These are phyloP conservation scores for Lagopus leucura DNA, from an alignment of 2,113 vertebrate genomes.

Conservation along the genomic window DNA sequence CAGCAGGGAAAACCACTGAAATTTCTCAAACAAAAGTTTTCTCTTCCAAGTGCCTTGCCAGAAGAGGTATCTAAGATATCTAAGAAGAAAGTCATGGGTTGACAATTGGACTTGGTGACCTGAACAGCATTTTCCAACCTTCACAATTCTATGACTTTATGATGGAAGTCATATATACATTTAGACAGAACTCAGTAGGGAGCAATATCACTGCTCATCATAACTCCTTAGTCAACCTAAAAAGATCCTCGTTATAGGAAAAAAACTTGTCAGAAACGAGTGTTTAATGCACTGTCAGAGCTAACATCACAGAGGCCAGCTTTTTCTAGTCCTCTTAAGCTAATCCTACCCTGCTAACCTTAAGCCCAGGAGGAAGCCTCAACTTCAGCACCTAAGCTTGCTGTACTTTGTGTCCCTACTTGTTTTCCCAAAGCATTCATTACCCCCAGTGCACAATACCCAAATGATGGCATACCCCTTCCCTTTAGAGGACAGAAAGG, in stretches of 20 bases:
- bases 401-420: not conserved
- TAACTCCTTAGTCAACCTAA: not conserved
- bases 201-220: not conserved
- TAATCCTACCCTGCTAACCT: not conserved
- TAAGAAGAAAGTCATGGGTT: no score
- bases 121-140: no score
- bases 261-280: not conserved
- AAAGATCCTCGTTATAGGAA: not conserved
- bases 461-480: not conserved
- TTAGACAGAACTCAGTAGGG: not conserved
- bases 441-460: fast-evolving
- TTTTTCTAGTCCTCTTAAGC: not conserved
- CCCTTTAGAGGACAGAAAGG: not conserved
- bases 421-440: not conserved
- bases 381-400: not conserved
- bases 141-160: no score
- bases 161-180: not conserved
- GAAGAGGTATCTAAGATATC: not conserved
- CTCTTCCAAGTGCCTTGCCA: not conserved
- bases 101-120: no score
- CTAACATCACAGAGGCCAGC: not conserved
- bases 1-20: not conserved
- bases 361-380: not conserved
- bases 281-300: not conserved
- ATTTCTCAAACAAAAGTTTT: not conserved